Evolutionary conservation across 2,113 vertebrate species (phyloP).

Genomic region (Seriola rivoliana): DNA sequence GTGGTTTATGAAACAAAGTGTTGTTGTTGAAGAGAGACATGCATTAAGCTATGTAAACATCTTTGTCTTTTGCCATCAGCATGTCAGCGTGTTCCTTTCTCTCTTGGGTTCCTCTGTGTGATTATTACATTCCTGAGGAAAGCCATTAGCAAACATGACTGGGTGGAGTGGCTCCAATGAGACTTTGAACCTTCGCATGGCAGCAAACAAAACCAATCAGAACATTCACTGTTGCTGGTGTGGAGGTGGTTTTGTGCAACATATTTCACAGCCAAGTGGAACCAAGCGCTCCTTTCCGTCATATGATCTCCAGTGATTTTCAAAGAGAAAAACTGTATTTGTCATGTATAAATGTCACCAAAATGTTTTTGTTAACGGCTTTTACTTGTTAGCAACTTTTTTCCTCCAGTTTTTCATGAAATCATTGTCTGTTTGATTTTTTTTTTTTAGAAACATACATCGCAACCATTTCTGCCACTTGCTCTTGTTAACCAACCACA

Average conservation of each 20-base stretch:
- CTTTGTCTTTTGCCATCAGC: slow-evolving; percentile 23
- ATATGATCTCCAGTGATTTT: neutral
- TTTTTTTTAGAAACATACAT: neutral
- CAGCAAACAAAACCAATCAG: slow-evolving; percentile 38
- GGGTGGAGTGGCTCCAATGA: slow-evolving; percentile 43
- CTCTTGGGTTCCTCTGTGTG: slow-evolving; percentile 27
- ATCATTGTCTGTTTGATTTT: neutral
- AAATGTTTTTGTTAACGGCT: neutral
- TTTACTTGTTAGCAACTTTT: neutral
- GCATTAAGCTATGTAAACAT: slow-evolving; percentile 14
- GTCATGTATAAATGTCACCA: neutral
- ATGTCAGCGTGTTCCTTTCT: slow-evolving; percentile 31
- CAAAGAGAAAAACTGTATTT: neutral
- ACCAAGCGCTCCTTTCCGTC: neutral
- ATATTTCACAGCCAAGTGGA: neutral
- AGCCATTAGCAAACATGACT: slow-evolving; percentile 39
- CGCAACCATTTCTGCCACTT: neutral
- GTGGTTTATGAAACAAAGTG: slow-evolving; percentile 15
- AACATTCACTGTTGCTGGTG: slow-evolving; percentile 23
- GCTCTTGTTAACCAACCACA: slow-evolving; percentile 55
- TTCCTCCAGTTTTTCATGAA: neutral
- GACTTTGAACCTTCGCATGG: slow-evolving; percentile 43
- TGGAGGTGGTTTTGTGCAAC: slow-evolving; percentile 10
- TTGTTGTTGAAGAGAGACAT: slow-evolving; percentile 6
- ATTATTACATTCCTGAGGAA: slow-evolving; percentile 54